These are phyloP conservation scores for Orthonyx spaldingii DNA, from an alignment of 2,113 vertebrate species.

Conservation along the genomic window DNA sequence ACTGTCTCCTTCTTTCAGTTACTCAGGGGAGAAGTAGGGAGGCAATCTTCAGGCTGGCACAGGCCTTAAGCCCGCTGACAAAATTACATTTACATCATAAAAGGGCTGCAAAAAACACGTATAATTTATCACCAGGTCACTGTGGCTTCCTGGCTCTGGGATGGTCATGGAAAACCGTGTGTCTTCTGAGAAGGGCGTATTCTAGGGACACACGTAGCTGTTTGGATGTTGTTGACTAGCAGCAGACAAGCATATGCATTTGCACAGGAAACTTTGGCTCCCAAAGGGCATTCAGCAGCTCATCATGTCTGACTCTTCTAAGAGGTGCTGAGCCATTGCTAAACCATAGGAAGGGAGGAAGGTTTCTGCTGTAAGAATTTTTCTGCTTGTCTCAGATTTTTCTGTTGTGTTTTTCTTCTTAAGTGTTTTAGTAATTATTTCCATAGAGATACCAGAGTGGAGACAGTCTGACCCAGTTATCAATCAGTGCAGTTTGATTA, in stretches of 20 bases:
- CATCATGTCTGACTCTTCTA: constrained; percentile 1
- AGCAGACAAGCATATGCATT: background rate
- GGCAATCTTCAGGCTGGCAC: background rate
- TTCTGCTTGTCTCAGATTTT: background rate
- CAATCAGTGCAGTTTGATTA: background rate
- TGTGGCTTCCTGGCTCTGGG: background rate
- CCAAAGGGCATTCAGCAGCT: constrained; percentile 9
- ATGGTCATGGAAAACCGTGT: background rate
- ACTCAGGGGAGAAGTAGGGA: background rate
- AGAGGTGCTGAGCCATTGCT: constrained; percentile 27
- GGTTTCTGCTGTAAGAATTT: background rate
- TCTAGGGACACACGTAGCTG: background rate
- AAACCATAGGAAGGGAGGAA: background rate
- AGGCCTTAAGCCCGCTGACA: background rate
- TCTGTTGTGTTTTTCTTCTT: background rate
- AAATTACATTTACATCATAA: background rate
- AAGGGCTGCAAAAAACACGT: background rate
- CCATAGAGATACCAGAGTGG: background rate
- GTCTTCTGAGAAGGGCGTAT: background rate
- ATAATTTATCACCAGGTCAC: background rate
- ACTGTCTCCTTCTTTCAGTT: background rate
- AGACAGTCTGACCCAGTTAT: background rate
- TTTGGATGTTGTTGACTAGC: background rate
- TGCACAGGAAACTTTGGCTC: constrained; percentile 31
- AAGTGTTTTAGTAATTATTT: background rate